A percentile compares a stretch with the other conserved stretches of the same genome.
These are phyloP conservation scores for Oophaga sylvatica DNA, from an alignment of 2,797 vertebrate species.

Conservation along the genomic window DNA sequence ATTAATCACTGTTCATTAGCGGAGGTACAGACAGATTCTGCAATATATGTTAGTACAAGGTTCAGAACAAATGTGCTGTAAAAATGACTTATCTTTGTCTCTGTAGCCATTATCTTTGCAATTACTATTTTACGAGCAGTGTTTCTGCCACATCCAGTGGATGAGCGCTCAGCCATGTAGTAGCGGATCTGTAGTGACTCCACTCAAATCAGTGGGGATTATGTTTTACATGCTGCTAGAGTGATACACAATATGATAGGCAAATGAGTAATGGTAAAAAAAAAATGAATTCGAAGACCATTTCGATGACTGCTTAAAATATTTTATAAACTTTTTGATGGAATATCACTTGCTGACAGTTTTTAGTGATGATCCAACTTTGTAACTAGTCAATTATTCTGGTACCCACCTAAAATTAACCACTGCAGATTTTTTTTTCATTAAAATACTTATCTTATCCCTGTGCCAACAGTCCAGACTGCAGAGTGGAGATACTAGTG, in stretches of 20 bases:
- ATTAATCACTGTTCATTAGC: constrained; percentile 61
- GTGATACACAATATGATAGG: neutral
- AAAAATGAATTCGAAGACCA: neutral
- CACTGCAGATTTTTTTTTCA: no score
- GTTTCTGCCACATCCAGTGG: constrained; percentile 48
- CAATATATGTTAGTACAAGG: constrained; percentile 48
- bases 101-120: constrained; percentile 55
- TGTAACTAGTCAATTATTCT: neutral
- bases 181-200: constrained; percentile 37
- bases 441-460: no score
- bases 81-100: constrained; percentile 56
- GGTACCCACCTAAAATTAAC: neutral
- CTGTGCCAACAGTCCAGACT: neutral
- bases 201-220: constrained; percentile 23
- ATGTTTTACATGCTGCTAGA: neutral
- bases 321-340: neutral
- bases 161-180: constrained; percentile 53
- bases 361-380: neutral
- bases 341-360: neutral
- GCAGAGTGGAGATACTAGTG: neutral
- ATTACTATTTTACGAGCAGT: constrained; percentile 58
- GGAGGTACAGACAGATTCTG: constrained; percentile 52
- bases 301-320: neutral
- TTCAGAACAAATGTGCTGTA: constrained; percentile 58
- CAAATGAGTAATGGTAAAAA: neutral